Evolutionary conservation across 2,888 invertebrate genomes (phyloP).

Genomic region (Hypomecis atomaria): DNA sequence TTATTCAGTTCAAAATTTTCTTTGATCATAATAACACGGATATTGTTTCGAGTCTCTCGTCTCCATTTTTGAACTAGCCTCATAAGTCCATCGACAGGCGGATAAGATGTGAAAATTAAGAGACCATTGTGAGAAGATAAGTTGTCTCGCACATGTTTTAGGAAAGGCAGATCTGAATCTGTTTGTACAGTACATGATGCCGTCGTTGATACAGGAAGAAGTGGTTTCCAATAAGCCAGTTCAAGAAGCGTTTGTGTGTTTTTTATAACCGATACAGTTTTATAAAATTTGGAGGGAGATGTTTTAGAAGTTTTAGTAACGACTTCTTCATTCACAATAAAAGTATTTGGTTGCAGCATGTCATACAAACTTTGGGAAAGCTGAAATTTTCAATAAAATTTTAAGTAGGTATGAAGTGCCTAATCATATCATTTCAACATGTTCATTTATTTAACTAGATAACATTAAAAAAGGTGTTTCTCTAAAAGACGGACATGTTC

Average conservation of each 20-base stretch:
- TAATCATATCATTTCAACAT: too few species aligned
- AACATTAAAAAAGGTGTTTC: too few species aligned
- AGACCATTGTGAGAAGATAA: conserved; percentile 41
- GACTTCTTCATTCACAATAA: conserved; percentile 16
- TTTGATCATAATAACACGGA: conserved; percentile 43
- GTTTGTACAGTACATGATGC: conserved; percentile 1
- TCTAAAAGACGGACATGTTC: too few species aligned
- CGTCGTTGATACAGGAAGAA: neutral
- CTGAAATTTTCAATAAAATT: too few species aligned
- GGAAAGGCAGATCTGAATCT: conserved; percentile 38
- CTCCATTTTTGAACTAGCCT: conserved; percentile 47
- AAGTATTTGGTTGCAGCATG: conserved; percentile 2
- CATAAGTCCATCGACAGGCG: conserved; percentile 44
- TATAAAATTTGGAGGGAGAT: neutral
- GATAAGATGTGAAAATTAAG: conserved; percentile 45
- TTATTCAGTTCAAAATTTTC: conserved; percentile 23
- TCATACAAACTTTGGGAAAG: neutral
- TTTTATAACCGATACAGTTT: conserved; percentile 3
- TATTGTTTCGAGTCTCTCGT: conserved; percentile 40
- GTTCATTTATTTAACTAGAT: too few species aligned
- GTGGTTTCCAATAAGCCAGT: conserved; percentile 8
- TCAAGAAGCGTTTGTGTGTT: conserved; percentile 5
- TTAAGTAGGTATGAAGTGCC: too few species aligned
- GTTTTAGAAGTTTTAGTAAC: conserved; percentile 4
- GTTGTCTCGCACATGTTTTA: conserved; percentile 39